Conservation (phyloP, 2,113 vertebrate species). For the Rhea pennata region DNA sequence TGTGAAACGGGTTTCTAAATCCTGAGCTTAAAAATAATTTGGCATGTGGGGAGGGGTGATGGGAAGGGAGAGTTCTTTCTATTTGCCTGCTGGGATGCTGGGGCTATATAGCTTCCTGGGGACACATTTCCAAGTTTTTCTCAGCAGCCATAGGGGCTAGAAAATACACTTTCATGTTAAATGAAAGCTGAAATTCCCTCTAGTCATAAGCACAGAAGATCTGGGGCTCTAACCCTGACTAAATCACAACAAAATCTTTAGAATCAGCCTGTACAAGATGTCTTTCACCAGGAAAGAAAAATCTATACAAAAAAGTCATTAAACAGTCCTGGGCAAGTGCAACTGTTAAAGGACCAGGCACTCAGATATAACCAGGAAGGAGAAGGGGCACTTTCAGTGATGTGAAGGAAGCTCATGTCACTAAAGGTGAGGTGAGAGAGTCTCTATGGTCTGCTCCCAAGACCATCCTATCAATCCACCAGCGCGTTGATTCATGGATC, state of each 20-base stretch:
- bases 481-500: conserved; percentile 31
- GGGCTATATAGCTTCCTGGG: background rate
- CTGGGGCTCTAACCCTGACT: conserved; percentile 37
- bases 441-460: conserved; percentile 15
- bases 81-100: background rate
- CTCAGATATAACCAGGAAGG: background rate
- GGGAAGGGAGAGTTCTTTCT: background rate
- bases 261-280: background rate
- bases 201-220: background rate
- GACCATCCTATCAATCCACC: background rate
- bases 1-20: conserved; percentile 6
- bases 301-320: conserved; percentile 23
- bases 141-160: background rate
- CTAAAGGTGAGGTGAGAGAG: conserved; percentile 5
- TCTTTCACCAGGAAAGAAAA: conserved; percentile 24
- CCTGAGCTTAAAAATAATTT: conserved; percentile 37
- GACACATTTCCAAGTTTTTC: conserved; percentile 34
- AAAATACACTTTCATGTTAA: conserved; percentile 26
- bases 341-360: conserved; percentile 14
- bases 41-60: background rate
- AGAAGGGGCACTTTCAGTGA: conserved; percentile 21
- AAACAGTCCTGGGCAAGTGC: background rate
- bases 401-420: background rate
- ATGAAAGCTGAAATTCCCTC: conserved; percentile 20
- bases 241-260: conserved; percentile 25